Base-by-base conservation (phyloP, 2,888 invertebrate species). In the Neelides folsomi region DNA sequence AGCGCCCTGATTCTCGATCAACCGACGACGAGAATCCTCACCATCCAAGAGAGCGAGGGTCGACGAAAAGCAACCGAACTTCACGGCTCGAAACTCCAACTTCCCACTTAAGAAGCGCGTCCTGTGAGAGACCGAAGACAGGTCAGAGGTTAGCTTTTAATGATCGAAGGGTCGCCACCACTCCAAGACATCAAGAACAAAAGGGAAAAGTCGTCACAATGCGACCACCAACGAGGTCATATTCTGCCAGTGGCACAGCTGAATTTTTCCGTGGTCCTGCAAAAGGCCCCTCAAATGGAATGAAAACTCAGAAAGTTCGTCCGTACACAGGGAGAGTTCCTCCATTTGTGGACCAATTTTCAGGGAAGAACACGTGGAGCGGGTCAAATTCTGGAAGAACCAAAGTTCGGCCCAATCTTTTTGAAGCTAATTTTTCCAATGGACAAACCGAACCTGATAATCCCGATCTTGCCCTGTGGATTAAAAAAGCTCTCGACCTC, bases 21-120 rank as follows among this genome's bases (percentile, higher is more conserved):
- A 68, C 68, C 1, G 64, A 65, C 46, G 66, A 64, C 47, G 64
- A 64, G 41, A 54, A 53, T 9, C 44, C 55, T 20, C 49, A 55
- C 8, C 52, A 68, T 78, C 79, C 71, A 75, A 77, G 13, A 76
- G 78, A 68, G 75, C 78, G 63, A 74, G 81, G 68, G 76, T 77
- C 71, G 71, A 75, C 39, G 71, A 75, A 53, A 75, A 78, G 65
- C 74, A 76, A 66, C 39, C 66, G 71, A 53, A 67, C 71, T 39
- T 53, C 46, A 43, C 48, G 41, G 19, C 34, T 34, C 15, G 53
- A 44, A 19, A 35, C 18, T n/a, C 12, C 20, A 27, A 12, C 8
- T 7, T n/a, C 12, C n/a, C 40, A 51, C 38, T 27, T 12, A 8
- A 27, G 54, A 43, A 54, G 54, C 20, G 37, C 36, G 1, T 54